These are phyloP conservation scores for Tyto alba DNA, from an alignment of 2,113 vertebrate species.

Conservation along the genomic window DNA sequence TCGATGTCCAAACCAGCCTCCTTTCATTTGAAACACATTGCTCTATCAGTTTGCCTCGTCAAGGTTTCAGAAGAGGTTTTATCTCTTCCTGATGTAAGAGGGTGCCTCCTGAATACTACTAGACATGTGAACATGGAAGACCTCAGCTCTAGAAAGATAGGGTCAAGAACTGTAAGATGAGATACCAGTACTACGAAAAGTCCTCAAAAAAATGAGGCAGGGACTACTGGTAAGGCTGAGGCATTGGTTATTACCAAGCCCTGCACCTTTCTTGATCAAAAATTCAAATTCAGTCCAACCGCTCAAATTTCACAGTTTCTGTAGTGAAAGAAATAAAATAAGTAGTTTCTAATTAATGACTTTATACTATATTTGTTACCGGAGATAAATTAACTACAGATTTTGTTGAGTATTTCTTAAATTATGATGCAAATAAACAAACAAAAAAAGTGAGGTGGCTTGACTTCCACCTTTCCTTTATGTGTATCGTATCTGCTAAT, in stretches of 20 bases:
- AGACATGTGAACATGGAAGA: background rate
- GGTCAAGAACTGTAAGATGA: background rate
- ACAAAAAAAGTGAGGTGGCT: background rate
- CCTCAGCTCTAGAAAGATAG: background rate
- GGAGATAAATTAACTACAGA: background rate
- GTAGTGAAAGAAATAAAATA: background rate
- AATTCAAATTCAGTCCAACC: background rate
- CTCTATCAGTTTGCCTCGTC: background rate
- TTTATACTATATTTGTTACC: background rate
- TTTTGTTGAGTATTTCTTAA: background rate
- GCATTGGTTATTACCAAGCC: background rate
- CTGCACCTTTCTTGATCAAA: background rate
- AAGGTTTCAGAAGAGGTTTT: background rate
- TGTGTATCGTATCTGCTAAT: background rate
- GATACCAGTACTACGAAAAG: background rate
- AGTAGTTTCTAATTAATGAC: background rate
- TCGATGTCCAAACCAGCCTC: background rate
- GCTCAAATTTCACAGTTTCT: background rate
- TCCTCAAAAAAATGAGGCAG: background rate
- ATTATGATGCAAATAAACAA: background rate
- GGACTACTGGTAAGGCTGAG: background rate
- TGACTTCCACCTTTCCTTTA: background rate
- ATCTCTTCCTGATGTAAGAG: background rate
- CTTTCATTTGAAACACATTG: background rate
- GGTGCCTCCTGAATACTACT: background rate